Percentiles rank a stretch among this genome's conserved stretches.
These are phyloP conservation scores for Caerostris extrusa DNA, from an alignment of 1,140 invertebrate genomes.

Conservation along the genomic window DNA sequence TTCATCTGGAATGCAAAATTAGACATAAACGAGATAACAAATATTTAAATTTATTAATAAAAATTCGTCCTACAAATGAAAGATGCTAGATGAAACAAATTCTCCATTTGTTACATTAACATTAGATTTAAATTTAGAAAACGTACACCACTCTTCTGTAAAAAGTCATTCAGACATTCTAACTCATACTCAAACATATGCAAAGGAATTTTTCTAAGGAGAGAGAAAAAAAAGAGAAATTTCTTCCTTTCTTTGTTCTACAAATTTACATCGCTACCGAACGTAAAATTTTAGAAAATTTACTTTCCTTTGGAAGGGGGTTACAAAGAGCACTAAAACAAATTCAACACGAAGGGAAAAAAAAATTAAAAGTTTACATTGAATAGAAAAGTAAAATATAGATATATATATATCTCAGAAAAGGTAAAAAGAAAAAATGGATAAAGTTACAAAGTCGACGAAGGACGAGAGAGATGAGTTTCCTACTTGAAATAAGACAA, in stretches of 20 bases:
- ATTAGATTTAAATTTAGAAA: no score
- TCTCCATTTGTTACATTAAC: no score
- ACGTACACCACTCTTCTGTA: background rate
- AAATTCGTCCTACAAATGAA: no score
- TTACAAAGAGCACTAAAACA: background rate
- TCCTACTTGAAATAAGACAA: background rate
- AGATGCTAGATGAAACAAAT: no score
- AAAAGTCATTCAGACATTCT: background rate
- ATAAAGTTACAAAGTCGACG: conserved; percentile 23
- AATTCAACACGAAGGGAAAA: background rate
- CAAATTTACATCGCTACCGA: conserved; percentile 5
- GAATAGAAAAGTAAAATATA: background rate
- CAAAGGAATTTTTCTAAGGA: background rate
- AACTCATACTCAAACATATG: background rate
- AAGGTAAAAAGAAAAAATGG: conserved; percentile 2
- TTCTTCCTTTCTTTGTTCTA: background rate
- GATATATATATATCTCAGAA: background rate
- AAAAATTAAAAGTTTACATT: conserved; percentile 4
- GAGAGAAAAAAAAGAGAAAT: background rate
- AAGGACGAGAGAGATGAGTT: conserved; percentile 18
- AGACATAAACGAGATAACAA: no score
- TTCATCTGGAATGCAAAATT: no score
- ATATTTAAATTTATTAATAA: no score
- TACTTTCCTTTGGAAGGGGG: background rate
- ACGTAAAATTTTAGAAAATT: conserved; percentile 36